phyloP scores from a whole-genome alignment of 1,140 invertebrate species.

The Helicoverpa armigera region DNA sequence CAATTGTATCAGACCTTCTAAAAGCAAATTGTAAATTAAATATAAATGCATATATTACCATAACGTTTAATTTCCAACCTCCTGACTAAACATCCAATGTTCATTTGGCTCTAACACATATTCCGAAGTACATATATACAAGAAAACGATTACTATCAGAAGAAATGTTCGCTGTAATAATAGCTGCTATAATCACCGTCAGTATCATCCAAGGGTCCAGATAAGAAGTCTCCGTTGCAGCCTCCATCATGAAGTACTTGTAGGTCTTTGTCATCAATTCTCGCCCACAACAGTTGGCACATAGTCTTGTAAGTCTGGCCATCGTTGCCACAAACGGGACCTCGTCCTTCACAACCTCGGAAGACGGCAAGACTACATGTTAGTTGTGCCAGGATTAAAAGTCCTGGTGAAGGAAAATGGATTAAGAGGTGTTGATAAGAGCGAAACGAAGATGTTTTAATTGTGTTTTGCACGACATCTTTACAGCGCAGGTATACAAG shows the following conservation, averaged over 20 bases:
- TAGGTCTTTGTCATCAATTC: slow-evolving; percentile 1
- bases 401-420: neutral
- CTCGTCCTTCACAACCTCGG: neutral
- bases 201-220: neutral
- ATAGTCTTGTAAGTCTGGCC: slow-evolving; percentile 4
- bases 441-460: no score
- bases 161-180: neutral
- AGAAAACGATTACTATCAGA: neutral
- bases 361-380: neutral
- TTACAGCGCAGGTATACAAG: no score
- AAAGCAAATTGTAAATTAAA: no score
- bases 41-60: no score
- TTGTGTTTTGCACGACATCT: no score
- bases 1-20: no score
- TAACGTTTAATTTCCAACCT: no score
- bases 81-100: no score
- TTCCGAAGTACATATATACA: neutral
- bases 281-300: slow-evolving; percentile 13
- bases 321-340: slow-evolving; percentile 13
- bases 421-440: neutral
- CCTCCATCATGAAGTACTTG: slow-evolving; percentile 21
- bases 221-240: neutral
- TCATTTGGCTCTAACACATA: no score
- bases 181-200: neutral
- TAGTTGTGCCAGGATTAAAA: neutral